A percentile compares a stretch with the other conserved stretches of the same genome.
Evolutionary conservation across 2,113 vertebrate species (phyloP).

Genomic region (Xenopus tropicalis): DNA sequence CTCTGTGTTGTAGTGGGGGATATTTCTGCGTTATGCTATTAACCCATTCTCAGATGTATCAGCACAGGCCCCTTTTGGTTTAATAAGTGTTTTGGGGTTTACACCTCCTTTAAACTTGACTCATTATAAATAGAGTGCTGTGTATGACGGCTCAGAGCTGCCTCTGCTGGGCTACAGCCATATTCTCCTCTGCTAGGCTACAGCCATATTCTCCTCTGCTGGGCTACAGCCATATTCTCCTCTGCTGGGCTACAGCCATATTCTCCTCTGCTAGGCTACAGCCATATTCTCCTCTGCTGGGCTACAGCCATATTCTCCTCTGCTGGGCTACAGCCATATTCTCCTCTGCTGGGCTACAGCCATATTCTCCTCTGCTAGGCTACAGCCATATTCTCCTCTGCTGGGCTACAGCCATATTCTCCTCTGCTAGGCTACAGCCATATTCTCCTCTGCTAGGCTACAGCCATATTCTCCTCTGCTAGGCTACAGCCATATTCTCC

Average conservation of each 20-base stretch:
- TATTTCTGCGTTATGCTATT: too few relatives aligned
- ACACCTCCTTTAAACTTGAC: neutral
- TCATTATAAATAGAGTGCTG: neutral
- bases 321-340: neutral
- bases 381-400: neutral
- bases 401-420: too few relatives aligned
- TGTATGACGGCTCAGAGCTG: neutral
- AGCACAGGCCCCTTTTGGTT: too few relatives aligned
- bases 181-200: neutral
- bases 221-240: too few relatives aligned
- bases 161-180: neutral
- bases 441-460: neutral
- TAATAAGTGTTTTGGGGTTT: too few relatives aligned
- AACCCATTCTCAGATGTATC: too few relatives aligned
- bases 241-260: neutral
- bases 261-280: neutral
- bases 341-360: neutral
- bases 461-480: neutral
- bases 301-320: neutral
- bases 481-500: too few relatives aligned
- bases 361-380: neutral
- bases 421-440: neutral
- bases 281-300: neutral
- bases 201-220: neutral
- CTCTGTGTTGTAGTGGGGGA: too few relatives aligned